Percentiles rank a stretch among this genome's conserved stretches.
phyloP scores from a whole-genome alignment of 2,797 vertebrate genomes.

The Tolypeutes matacus region DNA sequence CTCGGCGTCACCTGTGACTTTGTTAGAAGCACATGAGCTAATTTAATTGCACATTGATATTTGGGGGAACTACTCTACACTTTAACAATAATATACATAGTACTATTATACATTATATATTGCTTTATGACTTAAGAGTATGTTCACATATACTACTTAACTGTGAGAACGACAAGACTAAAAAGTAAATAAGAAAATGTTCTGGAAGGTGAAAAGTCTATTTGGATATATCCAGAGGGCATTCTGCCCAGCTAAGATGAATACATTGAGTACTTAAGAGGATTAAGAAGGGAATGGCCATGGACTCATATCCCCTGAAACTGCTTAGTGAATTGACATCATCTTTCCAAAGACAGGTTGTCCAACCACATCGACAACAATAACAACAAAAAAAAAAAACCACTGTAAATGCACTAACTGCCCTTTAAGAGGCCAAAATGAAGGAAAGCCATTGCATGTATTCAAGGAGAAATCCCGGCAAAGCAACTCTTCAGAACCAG shows the following conservation, averaged over 20 bases:
- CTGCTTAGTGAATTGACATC: not conserved
- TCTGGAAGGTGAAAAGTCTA: not conserved
- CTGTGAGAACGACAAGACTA: not conserved
- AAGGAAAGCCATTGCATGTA: not conserved
- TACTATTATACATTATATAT: not conserved
- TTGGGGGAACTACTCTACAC: not conserved
- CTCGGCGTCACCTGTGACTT: not conserved
- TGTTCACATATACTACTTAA: not conserved
- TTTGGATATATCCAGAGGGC: not conserved
- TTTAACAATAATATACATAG: not conserved
- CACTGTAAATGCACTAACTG: not conserved
- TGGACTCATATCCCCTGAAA: not conserved
- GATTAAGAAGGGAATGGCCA: not conserved
- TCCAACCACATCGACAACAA: not conserved
- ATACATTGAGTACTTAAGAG: not conserved
- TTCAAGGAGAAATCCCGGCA: constrained; percentile 5
- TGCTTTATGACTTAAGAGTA: not conserved
- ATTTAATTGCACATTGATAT: not conserved
- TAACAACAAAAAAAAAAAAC: not conserved
- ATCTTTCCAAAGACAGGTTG: not conserved
- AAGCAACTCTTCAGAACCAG: not conserved
- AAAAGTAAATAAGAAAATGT: not conserved
- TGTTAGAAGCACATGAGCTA: not conserved
- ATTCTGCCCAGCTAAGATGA: not conserved
- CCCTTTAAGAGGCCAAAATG: not conserved